A percentile compares a stretch with the other conserved stretches of the same genome.
These are phyloP conservation scores for Palythoa caribaeorum DNA, from an alignment of 92 coral and sea anemone genomes.

Conservation along the genomic window DNA sequence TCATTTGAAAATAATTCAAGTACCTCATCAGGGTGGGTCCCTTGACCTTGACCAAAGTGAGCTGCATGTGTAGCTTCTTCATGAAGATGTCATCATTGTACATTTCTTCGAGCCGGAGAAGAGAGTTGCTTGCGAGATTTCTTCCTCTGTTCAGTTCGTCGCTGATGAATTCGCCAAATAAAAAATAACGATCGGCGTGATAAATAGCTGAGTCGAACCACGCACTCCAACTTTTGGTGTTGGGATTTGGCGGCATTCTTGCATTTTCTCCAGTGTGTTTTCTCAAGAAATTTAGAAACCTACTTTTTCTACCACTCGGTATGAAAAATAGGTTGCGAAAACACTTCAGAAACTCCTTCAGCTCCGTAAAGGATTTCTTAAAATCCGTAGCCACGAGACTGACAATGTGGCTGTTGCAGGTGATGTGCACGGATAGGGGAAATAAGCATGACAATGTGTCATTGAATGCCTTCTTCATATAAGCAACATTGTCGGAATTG, in stretches of 20 bases:
- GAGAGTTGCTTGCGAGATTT: slow-evolving; percentile 52
- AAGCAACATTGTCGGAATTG: slow-evolving; percentile 72
- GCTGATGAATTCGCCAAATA: too few species aligned
- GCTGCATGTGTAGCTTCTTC: slow-evolving; percentile 60
- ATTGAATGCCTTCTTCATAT: slow-evolving; percentile 76
- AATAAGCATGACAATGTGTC: slow-evolving; percentile 68
- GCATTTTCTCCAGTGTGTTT: background rate
- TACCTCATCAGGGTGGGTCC: slow-evolving; percentile 64
- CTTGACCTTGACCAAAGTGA: slow-evolving; percentile 60
- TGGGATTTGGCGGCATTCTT: too few species aligned
- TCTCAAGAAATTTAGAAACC: slow-evolving; percentile 24
- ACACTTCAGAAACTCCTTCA: slow-evolving; percentile 70
- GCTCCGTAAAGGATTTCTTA: slow-evolving; percentile 62
- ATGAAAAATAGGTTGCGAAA: slow-evolving; percentile 66
- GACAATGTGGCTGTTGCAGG: slow-evolving; percentile 77
- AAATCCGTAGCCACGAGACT: slow-evolving; percentile 75
- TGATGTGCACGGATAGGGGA: slow-evolving; percentile 62
- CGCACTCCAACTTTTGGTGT: too few species aligned
- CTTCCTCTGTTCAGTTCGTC: too few species aligned
- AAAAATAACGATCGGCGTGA: too few species aligned
- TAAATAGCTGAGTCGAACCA: too few species aligned
- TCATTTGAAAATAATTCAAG: slow-evolving; percentile 58
- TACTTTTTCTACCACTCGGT: slow-evolving; percentile 71
- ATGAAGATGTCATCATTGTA: slow-evolving; percentile 57
- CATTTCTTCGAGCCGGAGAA: slow-evolving; percentile 62